Evolutionary conservation across 2,888 invertebrate genomes (phyloP).

Genomic region (Acronicta psi): DNA sequence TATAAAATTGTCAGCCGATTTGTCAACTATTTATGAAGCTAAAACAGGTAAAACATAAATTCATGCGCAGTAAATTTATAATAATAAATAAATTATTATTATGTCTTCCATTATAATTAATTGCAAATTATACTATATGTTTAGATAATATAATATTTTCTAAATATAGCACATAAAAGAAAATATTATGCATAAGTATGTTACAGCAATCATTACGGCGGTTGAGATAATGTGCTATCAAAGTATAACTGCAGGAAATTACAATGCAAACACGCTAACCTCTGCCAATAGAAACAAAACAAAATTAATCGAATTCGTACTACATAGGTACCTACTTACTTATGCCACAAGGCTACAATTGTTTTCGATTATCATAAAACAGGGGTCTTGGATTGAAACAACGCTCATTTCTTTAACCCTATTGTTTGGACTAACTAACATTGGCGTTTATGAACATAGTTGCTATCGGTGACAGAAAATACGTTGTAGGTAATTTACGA

Average conservation of each 20-base stretch:
- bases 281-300: conserved; percentile 27
- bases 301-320: conserved; percentile 17
- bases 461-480: background rate
- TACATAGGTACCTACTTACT: background rate
- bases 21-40: too few relatives aligned
- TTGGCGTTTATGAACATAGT: background rate
- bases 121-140: too few relatives aligned
- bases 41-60: too few relatives aligned
- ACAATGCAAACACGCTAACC: conserved; percentile 33
- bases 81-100: too few relatives aligned
- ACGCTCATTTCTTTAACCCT: background rate
- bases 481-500: background rate
- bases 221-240: conserved; percentile 45
- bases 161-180: conserved; percentile 47
- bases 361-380: background rate
- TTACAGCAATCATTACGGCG: conserved; percentile 38
- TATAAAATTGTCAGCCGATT: too few relatives aligned
- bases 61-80: conserved; percentile 15
- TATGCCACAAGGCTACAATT: background rate
- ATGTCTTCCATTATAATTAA: conserved; percentile 6
- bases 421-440: too few relatives aligned
- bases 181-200: conserved; percentile 29
- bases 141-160: conserved; percentile 9
- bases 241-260: conserved; percentile 45
- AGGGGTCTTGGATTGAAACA: background rate